These are phyloP conservation scores for Phaethornis superciliosus DNA, from an alignment of 2,113 vertebrate species.

Conservation along the genomic window DNA sequence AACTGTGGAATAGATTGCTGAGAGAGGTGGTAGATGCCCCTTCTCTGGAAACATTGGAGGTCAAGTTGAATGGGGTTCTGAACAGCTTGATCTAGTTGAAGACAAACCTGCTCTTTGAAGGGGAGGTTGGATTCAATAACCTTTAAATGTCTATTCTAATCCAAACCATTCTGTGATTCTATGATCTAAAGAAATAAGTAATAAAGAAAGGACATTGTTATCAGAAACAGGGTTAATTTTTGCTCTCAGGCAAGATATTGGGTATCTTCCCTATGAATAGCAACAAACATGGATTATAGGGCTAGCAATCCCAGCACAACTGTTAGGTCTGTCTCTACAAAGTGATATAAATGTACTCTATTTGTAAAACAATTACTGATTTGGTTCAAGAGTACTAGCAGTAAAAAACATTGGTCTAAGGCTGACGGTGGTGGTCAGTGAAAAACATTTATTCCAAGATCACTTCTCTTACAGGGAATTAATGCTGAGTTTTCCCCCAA, in stretches of 20 bases:
- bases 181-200: not conserved
- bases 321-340: not conserved
- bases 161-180: not conserved
- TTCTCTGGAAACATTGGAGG: not conserved
- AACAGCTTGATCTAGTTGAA: not conserved
- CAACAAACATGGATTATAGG: not conserved
- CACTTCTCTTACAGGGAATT: not conserved
- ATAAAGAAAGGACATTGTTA: not conserved
- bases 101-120: too few species aligned
- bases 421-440: not conserved
- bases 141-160: not conserved
- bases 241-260: not conserved
- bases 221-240: not conserved
- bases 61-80: not conserved
- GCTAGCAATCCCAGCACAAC: not conserved
- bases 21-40: not conserved
- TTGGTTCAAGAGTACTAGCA: not conserved
- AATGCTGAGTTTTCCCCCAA: not conserved
- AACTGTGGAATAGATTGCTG: not conserved
- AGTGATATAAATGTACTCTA: not conserved
- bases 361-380: not conserved
- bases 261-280: not conserved
- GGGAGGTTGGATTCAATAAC: not conserved
- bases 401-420: not conserved
- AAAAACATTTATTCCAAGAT: not conserved